phyloP scores from a whole-genome alignment of 2,113 vertebrate genomes.

The Tetrax tetrax region DNA sequence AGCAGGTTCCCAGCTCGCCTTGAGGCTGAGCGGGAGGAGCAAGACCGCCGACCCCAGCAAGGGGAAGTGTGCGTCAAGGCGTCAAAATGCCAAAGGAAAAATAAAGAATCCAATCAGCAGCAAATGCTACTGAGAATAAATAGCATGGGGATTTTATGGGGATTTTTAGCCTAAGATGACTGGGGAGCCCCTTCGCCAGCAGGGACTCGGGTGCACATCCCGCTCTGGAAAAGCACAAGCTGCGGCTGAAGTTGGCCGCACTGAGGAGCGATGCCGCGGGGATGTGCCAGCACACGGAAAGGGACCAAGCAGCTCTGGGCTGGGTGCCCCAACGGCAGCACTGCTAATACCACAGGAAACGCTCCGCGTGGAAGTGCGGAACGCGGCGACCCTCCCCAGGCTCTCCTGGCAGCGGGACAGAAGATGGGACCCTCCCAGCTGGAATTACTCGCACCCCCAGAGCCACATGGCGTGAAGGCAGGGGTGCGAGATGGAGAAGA shows the following conservation, averaged over 20 bases:
- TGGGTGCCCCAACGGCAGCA: neutral
- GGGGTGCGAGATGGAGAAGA: neutral
- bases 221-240: neutral
- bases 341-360: neutral
- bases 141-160: neutral
- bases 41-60: fast-evolving
- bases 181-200: neutral
- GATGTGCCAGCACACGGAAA: fast-evolving
- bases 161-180: conserved; percentile 55
- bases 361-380: neutral
- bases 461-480: fast-evolving
- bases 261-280: fast-evolving
- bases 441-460: neutral
- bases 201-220: fast-evolving
- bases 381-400: fast-evolving
- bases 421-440: neutral
- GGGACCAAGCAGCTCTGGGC: neutral
- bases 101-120: neutral
- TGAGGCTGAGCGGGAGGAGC: fast-evolving
- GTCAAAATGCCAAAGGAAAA: neutral
- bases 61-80: neutral
- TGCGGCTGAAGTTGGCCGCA: fast-evolving
- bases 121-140: neutral
- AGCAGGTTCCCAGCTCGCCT: neutral
- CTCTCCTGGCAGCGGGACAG: neutral